These are phyloP conservation scores for Leptothorax acervorum DNA, from an alignment of 2,888 invertebrate species.

Conservation along the genomic window DNA sequence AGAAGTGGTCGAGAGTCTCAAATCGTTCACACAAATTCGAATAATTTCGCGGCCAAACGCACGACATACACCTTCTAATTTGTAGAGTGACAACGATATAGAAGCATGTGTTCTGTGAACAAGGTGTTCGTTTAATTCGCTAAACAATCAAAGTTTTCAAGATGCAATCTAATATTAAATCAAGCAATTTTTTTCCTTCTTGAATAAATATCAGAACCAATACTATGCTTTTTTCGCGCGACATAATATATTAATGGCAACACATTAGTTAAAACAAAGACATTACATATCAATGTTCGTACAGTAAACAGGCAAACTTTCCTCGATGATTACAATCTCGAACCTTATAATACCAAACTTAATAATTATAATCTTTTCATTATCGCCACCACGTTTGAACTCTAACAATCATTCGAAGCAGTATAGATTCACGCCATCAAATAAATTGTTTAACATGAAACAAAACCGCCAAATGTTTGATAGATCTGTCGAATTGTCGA, in stretches of 20 bases:
- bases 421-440: neutral
- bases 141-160: neutral
- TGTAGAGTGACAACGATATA: neutral
- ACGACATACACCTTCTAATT: conserved; percentile 26
- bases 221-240: neutral
- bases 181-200: neutral
- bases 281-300: neutral
- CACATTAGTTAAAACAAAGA: conserved; percentile 4
- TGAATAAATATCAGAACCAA: neutral
- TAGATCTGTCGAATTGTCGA: neutral
- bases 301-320: neutral
- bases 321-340: neutral
- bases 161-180: neutral
- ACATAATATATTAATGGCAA: conserved; percentile 10
- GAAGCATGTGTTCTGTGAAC: neutral
- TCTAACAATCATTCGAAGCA: neutral
- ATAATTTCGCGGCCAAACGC: neutral
- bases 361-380: conserved; percentile 4
- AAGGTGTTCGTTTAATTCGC: conserved; percentile 6
- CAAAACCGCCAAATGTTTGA: neutral
- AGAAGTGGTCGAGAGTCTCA: neutral
- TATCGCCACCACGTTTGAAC: neutral
- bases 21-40: neutral
- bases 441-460: conserved; percentile 5
- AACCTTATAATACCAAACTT: conserved; percentile 12